Evolutionary conservation across 2,113 vertebrate species (phyloP).

Genomic region (Dicaeum eximium): DNA sequence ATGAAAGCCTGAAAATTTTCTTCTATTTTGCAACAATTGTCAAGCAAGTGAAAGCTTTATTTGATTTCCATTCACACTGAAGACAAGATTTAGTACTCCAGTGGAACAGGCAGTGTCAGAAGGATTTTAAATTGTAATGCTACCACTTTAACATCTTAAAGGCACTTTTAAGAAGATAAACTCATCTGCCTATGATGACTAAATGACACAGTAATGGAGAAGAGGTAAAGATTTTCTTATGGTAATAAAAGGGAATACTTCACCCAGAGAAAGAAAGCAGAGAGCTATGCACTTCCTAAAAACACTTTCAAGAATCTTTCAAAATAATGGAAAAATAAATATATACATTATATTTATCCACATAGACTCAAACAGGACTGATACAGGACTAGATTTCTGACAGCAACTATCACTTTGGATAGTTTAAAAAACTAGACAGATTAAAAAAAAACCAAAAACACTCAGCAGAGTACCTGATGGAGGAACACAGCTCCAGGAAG

Average conservation of each 20-base stretch:
- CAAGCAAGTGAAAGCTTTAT: conserved; percentile 58
- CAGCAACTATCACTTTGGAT: not conserved
- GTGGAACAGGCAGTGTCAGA: conserved; percentile 41
- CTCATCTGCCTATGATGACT: conserved; percentile 20
- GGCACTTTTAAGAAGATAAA: conserved; percentile 45
- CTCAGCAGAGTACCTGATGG: not conserved
- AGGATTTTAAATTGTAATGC: conserved; percentile 43
- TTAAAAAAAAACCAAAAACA: not conserved
- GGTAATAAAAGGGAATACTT: not conserved
- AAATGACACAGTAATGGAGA: conserved; percentile 44
- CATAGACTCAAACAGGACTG: not conserved
- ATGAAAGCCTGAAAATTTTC: not conserved
- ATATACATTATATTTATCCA: not conserved
- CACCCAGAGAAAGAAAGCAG: not conserved
- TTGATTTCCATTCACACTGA: conserved; percentile 37
- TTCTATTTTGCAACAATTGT: conserved; percentile 48
- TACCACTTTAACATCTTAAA: conserved; percentile 60
- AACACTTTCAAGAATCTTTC: not conserved
- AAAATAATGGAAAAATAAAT: conserved; percentile 10
- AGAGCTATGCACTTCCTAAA: not conserved
- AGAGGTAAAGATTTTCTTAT: conserved; percentile 37
- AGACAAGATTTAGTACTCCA: conserved; percentile 43
- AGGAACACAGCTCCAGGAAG: not conserved
- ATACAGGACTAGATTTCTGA: not conserved
- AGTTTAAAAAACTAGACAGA: too few relatives aligned